phyloP scores from a whole-genome alignment of 2,888 invertebrate genomes.

The Heliconius charithonia region DNA sequence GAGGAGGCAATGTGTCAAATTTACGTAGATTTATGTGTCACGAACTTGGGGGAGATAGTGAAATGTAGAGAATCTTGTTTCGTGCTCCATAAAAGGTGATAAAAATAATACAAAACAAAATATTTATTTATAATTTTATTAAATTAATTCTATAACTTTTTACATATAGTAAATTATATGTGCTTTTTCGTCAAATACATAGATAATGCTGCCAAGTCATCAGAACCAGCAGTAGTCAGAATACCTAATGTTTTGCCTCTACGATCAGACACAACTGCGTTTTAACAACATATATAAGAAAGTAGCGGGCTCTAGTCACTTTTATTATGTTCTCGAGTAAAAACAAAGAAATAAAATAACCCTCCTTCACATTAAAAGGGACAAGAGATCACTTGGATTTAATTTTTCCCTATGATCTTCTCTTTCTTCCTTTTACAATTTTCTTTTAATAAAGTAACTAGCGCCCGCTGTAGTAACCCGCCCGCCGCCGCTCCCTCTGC shows the following conservation, averaged over 20 bases:
- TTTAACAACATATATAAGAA: slow-evolving; percentile 12
- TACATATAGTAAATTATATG: slow-evolving; percentile 82
- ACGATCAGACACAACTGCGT: slow-evolving; percentile 59
- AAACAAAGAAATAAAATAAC: not conserved
- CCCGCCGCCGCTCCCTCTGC: slow-evolving; percentile 57
- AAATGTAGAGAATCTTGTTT: too few species aligned
- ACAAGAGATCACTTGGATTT: not conserved
- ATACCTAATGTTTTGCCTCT: slow-evolving; percentile 77
- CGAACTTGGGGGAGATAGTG: too few species aligned
- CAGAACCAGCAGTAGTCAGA: slow-evolving; percentile 67
- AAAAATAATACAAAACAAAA: slow-evolving; percentile 61
- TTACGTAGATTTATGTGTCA: too few species aligned
- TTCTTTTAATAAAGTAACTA: not conserved
- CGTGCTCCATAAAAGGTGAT: not conserved
- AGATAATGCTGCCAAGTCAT: slow-evolving; percentile 76
- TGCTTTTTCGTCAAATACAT: slow-evolving; percentile 78
- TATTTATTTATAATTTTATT: slow-evolving; percentile 82
- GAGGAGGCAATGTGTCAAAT: too few species aligned
- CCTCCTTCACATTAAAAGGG: not conserved
- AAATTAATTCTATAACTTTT: slow-evolving; percentile 84
- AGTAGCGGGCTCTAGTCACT: slow-evolving; percentile 2
- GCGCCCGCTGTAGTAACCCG: slow-evolving; percentile 40
- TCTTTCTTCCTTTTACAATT: not conserved
- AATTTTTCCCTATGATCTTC: not conserved
- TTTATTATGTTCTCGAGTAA: not conserved